Conservation (phyloP, 2,888 invertebrate species). For the Caenorhabditis sp. region DNA sequence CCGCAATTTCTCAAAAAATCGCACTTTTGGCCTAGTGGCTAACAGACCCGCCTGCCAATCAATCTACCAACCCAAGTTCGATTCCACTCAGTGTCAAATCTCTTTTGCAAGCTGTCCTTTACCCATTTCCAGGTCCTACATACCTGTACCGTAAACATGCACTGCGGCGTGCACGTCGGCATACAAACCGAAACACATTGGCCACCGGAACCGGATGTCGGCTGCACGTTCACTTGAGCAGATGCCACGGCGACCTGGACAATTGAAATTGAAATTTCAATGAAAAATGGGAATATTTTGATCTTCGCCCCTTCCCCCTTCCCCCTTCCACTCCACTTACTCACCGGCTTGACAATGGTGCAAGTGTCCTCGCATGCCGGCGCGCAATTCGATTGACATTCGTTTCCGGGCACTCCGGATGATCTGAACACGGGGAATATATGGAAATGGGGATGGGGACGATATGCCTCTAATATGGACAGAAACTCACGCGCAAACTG, state of each 20-base stretch:
- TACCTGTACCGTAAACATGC: constrained; percentile 65
- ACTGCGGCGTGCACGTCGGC: constrained; percentile 65
- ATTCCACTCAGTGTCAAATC: too few relatives aligned
- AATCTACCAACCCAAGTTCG: too few relatives aligned
- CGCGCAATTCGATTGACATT: constrained; percentile 66
- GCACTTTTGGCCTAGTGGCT: too few relatives aligned
- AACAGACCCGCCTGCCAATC: too few relatives aligned
- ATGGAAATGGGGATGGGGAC: too few relatives aligned
- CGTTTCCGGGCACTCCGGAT: constrained; percentile 59
- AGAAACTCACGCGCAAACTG: constrained; percentile 57
- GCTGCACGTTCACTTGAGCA: constrained; percentile 30
- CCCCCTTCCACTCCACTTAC: background rate
- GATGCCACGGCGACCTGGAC: constrained; percentile 38
- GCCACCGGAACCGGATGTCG: constrained; percentile 34
- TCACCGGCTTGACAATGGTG: constrained; percentile 64
- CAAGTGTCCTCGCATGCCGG: constrained; percentile 71
- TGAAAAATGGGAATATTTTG: too few relatives aligned
- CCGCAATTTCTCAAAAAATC: too few relatives aligned
- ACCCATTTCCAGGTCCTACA: background rate
- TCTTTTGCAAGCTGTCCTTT: too few relatives aligned
- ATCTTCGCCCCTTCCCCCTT: background rate
- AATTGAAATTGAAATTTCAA: background rate
- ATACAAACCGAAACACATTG: constrained; percentile 65
- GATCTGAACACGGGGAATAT: constrained; percentile 42
- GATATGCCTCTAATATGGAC: too few relatives aligned